These are phyloP conservation scores for Sarcophaga subvicina DNA, from an alignment of 2,888 invertebrate genomes.

Conservation along the genomic window DNA sequence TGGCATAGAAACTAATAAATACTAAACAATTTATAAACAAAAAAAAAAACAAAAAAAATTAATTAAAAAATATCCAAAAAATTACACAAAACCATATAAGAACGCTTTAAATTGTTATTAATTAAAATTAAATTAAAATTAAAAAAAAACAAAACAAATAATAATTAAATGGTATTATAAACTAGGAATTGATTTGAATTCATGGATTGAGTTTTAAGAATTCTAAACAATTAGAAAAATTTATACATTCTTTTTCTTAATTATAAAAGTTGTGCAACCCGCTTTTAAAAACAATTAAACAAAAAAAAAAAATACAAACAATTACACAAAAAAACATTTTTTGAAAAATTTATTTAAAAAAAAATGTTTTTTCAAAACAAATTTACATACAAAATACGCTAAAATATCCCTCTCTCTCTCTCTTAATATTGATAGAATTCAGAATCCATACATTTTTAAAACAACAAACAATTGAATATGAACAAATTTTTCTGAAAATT, in stretches of 20 bases:
- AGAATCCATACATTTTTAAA: slow-evolving; percentile 63
- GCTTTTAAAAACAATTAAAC: slow-evolving; percentile 49
- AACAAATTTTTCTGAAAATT: slow-evolving; percentile 70
- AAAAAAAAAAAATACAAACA: slow-evolving; percentile 22
- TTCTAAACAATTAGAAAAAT: slow-evolving; percentile 60
- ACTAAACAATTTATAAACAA: slow-evolving; percentile 35
- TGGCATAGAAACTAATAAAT: slow-evolving; percentile 66
- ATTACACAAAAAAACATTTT: slow-evolving; percentile 25
- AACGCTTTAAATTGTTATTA: slow-evolving; percentile 68
- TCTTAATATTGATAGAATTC: slow-evolving; percentile 66
- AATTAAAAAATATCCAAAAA: background rate
- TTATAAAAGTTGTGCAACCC: slow-evolving; percentile 67
- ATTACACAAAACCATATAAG: slow-evolving; percentile 53
- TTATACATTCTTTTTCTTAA: slow-evolving; percentile 55
- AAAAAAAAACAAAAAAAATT: background rate
- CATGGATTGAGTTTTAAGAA: slow-evolving; percentile 67
- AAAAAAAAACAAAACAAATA: slow-evolving; percentile 25
- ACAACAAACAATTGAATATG: slow-evolving; percentile 62
- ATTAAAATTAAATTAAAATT: background rate
- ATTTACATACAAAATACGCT: slow-evolving; percentile 50
- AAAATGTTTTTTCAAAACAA: slow-evolving; percentile 34
- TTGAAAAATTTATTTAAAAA: background rate
- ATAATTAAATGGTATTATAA: slow-evolving; percentile 63
- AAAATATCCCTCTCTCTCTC: slow-evolving; percentile 57
- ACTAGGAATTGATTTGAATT: slow-evolving; percentile 68